Conservation (phyloP, 2,113 vertebrate genomes). For the Odocoileus virginianus region DNA sequence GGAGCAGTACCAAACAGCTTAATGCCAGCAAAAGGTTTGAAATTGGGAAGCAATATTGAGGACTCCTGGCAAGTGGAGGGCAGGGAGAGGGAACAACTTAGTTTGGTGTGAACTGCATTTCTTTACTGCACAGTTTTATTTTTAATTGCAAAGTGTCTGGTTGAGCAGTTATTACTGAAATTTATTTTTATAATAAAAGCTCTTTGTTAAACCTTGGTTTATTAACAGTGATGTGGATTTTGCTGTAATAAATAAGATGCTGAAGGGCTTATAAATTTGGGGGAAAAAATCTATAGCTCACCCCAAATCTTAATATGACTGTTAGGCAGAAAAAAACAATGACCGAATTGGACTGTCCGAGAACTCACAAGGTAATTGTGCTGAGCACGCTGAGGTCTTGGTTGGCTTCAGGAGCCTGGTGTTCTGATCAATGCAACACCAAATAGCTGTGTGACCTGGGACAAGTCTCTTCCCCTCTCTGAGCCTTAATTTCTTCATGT, state of each 20-base stretch:
- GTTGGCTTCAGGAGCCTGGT: not conserved
- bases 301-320: not conserved
- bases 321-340: not conserved
- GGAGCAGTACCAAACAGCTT: not conserved
- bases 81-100: not conserved
- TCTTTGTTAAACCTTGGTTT: slow-evolving; percentile 62
- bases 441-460: not conserved
- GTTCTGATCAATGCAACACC: not conserved
- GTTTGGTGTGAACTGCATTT: slow-evolving; percentile 28
- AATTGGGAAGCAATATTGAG: not conserved
- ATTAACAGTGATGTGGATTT: slow-evolving; percentile 58
- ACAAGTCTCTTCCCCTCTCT: not conserved
- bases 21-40: not conserved
- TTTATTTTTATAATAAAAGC: slow-evolving; percentile 74
- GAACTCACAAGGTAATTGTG: not conserved
- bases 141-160: slow-evolving; percentile 70
- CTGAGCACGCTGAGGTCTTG: not conserved
- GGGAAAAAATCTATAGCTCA: not conserved
- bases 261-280: not conserved
- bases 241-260: slow-evolving; percentile 51
- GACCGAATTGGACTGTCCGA: not conserved
- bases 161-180: slow-evolving; percentile 57
- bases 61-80: not conserved
- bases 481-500: not conserved
- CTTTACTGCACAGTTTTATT: slow-evolving; percentile 57